Base-by-base conservation (phyloP, 2,888 invertebrate genomes). In the Rotaria socialis region DNA sequence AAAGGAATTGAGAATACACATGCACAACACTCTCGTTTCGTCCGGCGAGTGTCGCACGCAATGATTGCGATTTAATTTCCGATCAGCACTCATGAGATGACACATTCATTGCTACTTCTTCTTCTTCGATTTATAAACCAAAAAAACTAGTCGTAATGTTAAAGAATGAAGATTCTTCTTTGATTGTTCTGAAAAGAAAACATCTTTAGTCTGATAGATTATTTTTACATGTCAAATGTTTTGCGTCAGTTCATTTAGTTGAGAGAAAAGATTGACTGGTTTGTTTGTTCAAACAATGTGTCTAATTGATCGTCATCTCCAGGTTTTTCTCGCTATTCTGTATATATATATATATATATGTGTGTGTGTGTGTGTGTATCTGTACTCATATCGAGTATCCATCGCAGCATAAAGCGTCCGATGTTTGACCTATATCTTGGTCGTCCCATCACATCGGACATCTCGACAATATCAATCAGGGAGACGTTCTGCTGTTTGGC, bases 21-120 rank as follows among this genome's bases (percentile, higher is more conserved):
- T 67, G 16, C 14, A 35, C 67, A 67, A 67, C 67, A 67, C 67
- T 67, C 67, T 67, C 2, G 27, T 35, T 67, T 67, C 67, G 67
- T 67, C 67, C 67, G 67, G 67, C 67, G 14, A 67, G 35, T 67
- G 67, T 67, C 67, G 67, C 67, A 67, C 67, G 67, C 67, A 67
- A 67, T 67, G 67, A 67, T 67, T 67, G 67, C 67, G 67, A 67
- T 67, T 67, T 67, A 67, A 67, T 67, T 67, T 67, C 67, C 67
- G 67, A 67, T 67, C 67, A 67, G 19, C 67, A 67, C 67, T 67
- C 67, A 67, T 67, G 67, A 67, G 67, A 67, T 67, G 67, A 67
- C 67, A 67, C 67, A 67, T 19, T 67, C 67, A 67, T 67, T 35
- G 16, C 41, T 35, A 35, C 35, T 67, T 35, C 35, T 14, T 41